Evolutionary conservation across 2,888 invertebrate genomes (phyloP).

Genomic region (Allacma fusca): DNA sequence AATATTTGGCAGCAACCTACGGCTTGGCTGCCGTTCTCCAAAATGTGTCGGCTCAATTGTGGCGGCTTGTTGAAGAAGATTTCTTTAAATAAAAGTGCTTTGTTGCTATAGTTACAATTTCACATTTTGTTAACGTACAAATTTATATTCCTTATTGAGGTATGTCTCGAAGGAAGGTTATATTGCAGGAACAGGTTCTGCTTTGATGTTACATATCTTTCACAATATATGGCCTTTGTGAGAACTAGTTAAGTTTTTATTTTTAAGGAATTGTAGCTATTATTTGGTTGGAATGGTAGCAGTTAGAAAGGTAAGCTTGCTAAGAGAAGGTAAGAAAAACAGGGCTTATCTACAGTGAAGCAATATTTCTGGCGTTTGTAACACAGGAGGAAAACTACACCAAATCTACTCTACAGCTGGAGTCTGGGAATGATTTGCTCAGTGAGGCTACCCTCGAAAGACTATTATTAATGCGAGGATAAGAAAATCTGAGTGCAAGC

Average conservation of each 20-base stretch:
- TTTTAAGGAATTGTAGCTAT: not conserved
- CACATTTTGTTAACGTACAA: not conserved
- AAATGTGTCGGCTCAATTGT: slow-evolving; percentile 35
- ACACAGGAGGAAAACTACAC: not conserved
- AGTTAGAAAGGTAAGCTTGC: not conserved
- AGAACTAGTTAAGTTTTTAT: too few relatives aligned
- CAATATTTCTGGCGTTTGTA: not conserved
- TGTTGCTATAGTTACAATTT: slow-evolving; percentile 19
- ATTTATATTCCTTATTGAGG: too few relatives aligned
- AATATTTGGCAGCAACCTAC: slow-evolving; percentile 38
- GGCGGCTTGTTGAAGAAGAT: not conserved
- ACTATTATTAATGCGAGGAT: slow-evolving; percentile 5
- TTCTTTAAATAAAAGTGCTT: not conserved
- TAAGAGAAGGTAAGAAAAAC: not conserved
- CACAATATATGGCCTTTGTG: too few relatives aligned
- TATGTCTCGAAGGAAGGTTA: too few relatives aligned
- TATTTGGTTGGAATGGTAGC: not conserved
- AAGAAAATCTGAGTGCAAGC: not conserved
- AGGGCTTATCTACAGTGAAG: not conserved
- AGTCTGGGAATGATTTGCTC: slow-evolving; percentile 6
- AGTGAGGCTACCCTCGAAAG: not conserved
- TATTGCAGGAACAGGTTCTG: too few relatives aligned
- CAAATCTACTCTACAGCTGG: slow-evolving; percentile 6
- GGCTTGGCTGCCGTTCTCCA: slow-evolving; percentile 30
- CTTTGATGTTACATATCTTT: too few relatives aligned